Base-by-base conservation (phyloP, 2,113 vertebrate species). In the Ictalurus punctatus region DNA sequence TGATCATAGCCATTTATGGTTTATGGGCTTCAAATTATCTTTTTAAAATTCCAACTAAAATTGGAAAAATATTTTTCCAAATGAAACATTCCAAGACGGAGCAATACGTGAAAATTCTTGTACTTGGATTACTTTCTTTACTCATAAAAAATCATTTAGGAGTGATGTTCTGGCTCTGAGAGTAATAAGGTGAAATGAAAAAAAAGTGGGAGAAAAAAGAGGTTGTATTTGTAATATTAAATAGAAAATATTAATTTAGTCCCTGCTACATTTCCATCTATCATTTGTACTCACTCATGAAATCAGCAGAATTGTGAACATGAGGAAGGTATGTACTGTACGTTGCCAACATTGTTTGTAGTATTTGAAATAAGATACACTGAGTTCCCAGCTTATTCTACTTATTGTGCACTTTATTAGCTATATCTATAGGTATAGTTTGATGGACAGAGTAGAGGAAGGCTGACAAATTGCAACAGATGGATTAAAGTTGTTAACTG, bases 1-100 rank as follows among this genome's bases (percentile, higher is more conserved):
- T 67, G 65, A 44, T 61, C 40, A 65, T 58, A 67, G 74, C 58
- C 23, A 89, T 56, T 85, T 76, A 67, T 56, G 14, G 2, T 30
- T 80, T 80, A 56, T 30, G n/a, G 30, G 52, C 30, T 37, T 86
- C 3, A 76, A 86, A 74, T 37, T 14, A 74, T 30, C 48, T 69
- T 61, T 59, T 83, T 37, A 61, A 81, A 81, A 81, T 81, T 56
- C 27, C 78, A 81, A 34, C 27, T 81, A 30, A 79, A 81, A 30
- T 56, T 81, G 27, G 78, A 56, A 80, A 80, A 80, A 30, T 80
- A 30, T n/a, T 56, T 56, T 56, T 52, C 74, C 74, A 78, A 14
- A 13, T 78, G 40, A 27, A 78, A 52, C 74, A 78, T 78, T 78
- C n/a, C 74, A 78, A 78, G 44, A 78, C 14, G 74, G 44, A 78